Conservation (phyloP, 1,140 invertebrate species). For the Metaphire vulgaris region DNA sequence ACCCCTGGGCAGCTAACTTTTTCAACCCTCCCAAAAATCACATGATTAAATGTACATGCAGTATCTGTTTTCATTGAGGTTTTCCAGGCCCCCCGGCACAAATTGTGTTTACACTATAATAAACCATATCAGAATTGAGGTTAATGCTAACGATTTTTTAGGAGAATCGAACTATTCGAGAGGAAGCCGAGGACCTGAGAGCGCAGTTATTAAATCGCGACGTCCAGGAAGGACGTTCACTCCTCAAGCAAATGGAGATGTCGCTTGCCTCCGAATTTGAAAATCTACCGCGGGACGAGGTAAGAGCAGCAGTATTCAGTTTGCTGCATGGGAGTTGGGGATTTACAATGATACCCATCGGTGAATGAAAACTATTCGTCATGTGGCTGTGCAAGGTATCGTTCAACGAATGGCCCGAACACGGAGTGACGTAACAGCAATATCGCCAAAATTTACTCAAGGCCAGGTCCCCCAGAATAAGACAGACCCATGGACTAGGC, state of each 20-base stretch:
- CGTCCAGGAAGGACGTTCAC: slow-evolving; percentile 75
- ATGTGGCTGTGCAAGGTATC: not conserved
- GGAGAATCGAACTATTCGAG: slow-evolving; percentile 59
- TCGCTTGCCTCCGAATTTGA: slow-evolving; percentile 78
- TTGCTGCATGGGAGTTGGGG: too few species aligned
- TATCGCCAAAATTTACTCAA: not conserved
- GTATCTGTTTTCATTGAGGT: too few species aligned
- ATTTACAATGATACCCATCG: too few species aligned
- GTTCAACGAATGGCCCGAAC: not conserved
- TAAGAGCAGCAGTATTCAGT: too few species aligned
- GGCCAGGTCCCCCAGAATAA: not conserved
- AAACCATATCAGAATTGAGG: too few species aligned
- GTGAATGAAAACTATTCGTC: not conserved
- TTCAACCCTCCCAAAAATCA: too few species aligned
- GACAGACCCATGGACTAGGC: not conserved
- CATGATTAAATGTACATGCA: too few species aligned
- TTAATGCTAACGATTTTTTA: too few species aligned
- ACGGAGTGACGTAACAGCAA: too few species aligned
- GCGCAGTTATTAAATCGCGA: slow-evolving; percentile 77
- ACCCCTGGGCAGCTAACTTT: too few species aligned
- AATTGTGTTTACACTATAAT: too few species aligned
- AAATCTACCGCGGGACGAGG: slow-evolving; percentile 83
- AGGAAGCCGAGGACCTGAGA: slow-evolving; percentile 85
- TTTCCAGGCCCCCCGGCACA: too few species aligned
- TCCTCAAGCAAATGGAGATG: slow-evolving; percentile 54